A percentile compares a stretch with the other conserved stretches of the same genome.
These are phyloP conservation scores for Lanistes nyassanus DNA, from an alignment of 1,140 invertebrate genomes.

Conservation along the genomic window DNA sequence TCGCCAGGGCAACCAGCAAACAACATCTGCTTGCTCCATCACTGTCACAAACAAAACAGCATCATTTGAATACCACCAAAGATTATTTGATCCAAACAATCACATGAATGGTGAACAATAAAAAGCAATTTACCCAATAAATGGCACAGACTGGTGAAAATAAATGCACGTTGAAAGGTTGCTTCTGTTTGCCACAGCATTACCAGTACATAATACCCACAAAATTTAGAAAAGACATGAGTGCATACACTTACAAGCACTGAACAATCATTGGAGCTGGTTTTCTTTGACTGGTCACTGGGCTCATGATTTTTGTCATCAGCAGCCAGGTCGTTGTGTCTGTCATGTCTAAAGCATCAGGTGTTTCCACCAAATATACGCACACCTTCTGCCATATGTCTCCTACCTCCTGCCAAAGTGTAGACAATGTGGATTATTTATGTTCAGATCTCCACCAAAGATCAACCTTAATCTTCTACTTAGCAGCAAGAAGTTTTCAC, in stretches of 20 bases:
- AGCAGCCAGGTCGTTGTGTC: not conserved
- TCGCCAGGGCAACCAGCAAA: slow-evolving; percentile 5
- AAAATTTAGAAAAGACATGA: not conserved
- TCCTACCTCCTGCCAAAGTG: too few species aligned
- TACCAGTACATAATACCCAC: not conserved
- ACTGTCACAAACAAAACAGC: not conserved
- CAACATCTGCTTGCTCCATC: slow-evolving; percentile 10
- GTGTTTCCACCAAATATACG: slow-evolving; percentile 1
- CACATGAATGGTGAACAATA: too few species aligned
- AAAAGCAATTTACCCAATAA: too few species aligned
- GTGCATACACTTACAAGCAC: slow-evolving; percentile 20
- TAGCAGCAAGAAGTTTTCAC: too few species aligned
- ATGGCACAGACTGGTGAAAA: too few species aligned
- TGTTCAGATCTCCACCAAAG: too few species aligned
- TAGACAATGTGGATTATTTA: too few species aligned
- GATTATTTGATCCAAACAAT: too few species aligned
- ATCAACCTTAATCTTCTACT: too few species aligned
- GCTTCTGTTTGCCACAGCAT: too few species aligned
- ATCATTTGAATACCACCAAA: too few species aligned
- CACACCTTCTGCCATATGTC: not conserved
- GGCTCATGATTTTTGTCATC: slow-evolving; percentile 3
- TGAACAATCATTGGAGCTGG: slow-evolving; percentile 9
- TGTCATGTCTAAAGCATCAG: not conserved
- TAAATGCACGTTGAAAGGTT: too few species aligned
- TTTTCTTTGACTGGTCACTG: not conserved